phyloP scores from a whole-genome alignment of 2,797 vertebrate genomes.

The Molothrus ater region DNA sequence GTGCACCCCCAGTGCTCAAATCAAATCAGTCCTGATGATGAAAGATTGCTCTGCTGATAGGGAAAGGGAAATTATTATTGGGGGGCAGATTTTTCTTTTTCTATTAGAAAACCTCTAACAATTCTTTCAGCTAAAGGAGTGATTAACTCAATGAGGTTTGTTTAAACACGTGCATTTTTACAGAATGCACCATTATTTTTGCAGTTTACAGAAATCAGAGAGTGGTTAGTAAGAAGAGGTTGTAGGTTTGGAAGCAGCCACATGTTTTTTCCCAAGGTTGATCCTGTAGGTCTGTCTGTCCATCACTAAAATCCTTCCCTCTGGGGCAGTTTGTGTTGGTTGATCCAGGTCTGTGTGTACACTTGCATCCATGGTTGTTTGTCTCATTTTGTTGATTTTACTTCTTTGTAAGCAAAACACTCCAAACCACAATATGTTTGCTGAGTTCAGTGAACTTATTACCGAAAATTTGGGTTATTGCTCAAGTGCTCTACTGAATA shows the following conservation, averaged over 20 bases:
- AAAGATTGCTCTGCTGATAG: background rate
- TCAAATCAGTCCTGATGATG: background rate
- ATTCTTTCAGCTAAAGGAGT: background rate
- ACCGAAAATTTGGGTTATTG: background rate
- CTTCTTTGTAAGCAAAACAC: background rate
- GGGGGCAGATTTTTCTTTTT: background rate
- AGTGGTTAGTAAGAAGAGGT: background rate
- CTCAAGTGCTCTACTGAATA: background rate
- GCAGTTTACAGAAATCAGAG: background rate
- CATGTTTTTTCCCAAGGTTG: rapidly evolving
- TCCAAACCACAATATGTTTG: background rate
- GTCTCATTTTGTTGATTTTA: background rate
- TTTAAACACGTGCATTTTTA: background rate
- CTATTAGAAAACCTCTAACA: background rate
- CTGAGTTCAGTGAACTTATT: background rate
- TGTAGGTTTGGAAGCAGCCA: background rate
- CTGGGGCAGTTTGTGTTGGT: background rate
- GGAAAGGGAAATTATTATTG: constrained; percentile 6
- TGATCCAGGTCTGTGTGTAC: background rate
- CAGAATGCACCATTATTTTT: background rate
- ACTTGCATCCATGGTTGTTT: background rate
- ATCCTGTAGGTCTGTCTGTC: background rate
- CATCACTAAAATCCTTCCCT: background rate
- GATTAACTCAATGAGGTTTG: background rate
- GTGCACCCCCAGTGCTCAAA: background rate